Evolutionary conservation across 1,140 invertebrate genomes (phyloP), one percentile per base, ranked within the genome.

Genomic region (Drosophila quadrilineata): DNA sequence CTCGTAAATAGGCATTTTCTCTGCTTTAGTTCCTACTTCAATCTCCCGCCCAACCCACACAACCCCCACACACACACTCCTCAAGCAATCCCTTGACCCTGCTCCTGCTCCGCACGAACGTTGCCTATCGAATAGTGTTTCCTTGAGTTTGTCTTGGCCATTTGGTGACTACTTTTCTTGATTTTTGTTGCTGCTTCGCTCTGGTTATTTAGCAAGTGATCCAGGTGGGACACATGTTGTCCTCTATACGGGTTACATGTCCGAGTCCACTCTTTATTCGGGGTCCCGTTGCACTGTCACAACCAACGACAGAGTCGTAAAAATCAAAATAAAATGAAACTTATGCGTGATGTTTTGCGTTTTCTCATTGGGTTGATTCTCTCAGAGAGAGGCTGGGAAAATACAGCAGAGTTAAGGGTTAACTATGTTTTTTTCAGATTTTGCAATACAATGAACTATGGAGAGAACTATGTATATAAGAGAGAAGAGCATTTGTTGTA

Each of bases 1-100:
- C 77, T 88, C 87, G 87, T 88, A 88, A 88, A 88, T 88, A 88
- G 87, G 87, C 87, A 88, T 88, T 88, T 88, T 87, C 79, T 71
- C 62, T 85, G 67, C 67, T 86, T 86, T 79, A 79, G 70, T 64
- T 79, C 62, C 26, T 38, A 19, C 40, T 26, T 63, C 62, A 45
- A 56, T 40, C 38, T 40, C 64, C 24, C 14, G 21, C 59, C 46
- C 31, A 28, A 6, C 6, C n/a, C 6, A 2, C 6, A 9, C 10
- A 48, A 17, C 6, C n/a, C 1, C 33, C 16, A 38, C 31, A 21
- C 5, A n/a, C 24, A n/a, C 3, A n/a, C 21, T 9, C 19, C 10
- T 2, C 9, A 14, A 14, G 3, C 12, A 10, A 17, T 16, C 45
- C n/a, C 40, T 26, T 10, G 6, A 10, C 38, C 14, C 35, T 22